Evolutionary conservation across 2,113 vertebrate species (phyloP).

Genomic region (Macroglossus sobrinus): DNA sequence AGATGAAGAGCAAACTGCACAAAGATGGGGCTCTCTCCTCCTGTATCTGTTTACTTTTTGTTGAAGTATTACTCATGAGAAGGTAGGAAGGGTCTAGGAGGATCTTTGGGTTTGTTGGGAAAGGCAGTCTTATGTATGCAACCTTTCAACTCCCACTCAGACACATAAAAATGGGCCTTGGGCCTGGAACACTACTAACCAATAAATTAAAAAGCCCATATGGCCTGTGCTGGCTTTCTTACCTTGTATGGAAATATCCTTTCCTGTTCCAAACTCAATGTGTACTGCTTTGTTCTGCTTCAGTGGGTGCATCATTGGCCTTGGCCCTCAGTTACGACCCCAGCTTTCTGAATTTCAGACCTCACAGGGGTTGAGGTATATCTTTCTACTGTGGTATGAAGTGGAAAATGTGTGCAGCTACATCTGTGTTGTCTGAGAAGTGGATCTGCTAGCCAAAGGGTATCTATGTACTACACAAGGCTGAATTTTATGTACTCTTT

Average conservation of each 20-base stretch:
- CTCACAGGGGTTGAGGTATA: rapidly evolving
- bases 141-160: not conserved
- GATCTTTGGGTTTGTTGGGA: not conserved
- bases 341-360: not conserved
- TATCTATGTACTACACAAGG: rapidly evolving
- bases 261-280: not conserved
- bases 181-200: not conserved
- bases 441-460: not conserved
- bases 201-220: not conserved
- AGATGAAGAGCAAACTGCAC: not conserved
- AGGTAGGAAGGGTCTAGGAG: not conserved
- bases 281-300: not conserved
- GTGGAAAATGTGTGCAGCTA: rapidly evolving
- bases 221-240: not conserved
- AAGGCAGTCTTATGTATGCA: not conserved
- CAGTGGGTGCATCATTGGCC: not conserved
- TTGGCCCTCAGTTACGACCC: not conserved
- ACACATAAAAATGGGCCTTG: not conserved
- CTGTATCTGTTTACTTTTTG: not conserved
- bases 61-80: not conserved
- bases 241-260: not conserved
- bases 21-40: not conserved
- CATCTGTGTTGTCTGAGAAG: rapidly evolving
- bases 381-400: no score
- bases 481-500: not conserved